Conservation (phyloP, 2,888 invertebrate genomes). For the Nymphalis c-album region DNA sequence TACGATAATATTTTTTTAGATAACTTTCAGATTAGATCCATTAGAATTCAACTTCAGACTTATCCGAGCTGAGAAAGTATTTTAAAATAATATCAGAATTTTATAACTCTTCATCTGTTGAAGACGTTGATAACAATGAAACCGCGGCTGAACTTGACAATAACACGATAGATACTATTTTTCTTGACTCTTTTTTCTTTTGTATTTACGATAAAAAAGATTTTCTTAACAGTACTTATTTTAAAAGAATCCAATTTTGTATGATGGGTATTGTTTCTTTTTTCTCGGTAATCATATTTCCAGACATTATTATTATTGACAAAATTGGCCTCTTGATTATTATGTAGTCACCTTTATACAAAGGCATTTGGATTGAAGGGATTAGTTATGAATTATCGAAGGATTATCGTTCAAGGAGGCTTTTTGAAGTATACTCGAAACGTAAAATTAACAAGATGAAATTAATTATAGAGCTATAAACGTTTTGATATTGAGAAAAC, state of each 20-base stretch:
- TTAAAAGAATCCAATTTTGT: not conserved
- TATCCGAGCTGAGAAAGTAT: not conserved
- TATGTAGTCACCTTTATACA: too few species aligned
- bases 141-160: conserved; percentile 7
- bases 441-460: too few species aligned
- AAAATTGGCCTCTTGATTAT: too few species aligned
- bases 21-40: not conserved
- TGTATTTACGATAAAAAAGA: not conserved
- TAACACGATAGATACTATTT: conserved; percentile 8
- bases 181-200: conserved; percentile 2
- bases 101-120: conserved; percentile 8
- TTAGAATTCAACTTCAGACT: not conserved
- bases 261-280: not conserved
- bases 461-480: too few species aligned
- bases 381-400: too few species aligned
- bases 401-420: too few species aligned
- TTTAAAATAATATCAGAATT: not conserved
- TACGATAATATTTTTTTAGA: not conserved
- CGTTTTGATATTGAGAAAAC: too few species aligned
- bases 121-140: conserved; percentile 2
- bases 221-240: conserved; percentile 3
- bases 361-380: too few species aligned
- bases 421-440: too few species aligned
- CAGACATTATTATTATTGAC: not conserved
- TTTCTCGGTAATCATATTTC: not conserved